Conservation (phyloP, 2,113 vertebrate species). For the Columbina picui region DNA sequence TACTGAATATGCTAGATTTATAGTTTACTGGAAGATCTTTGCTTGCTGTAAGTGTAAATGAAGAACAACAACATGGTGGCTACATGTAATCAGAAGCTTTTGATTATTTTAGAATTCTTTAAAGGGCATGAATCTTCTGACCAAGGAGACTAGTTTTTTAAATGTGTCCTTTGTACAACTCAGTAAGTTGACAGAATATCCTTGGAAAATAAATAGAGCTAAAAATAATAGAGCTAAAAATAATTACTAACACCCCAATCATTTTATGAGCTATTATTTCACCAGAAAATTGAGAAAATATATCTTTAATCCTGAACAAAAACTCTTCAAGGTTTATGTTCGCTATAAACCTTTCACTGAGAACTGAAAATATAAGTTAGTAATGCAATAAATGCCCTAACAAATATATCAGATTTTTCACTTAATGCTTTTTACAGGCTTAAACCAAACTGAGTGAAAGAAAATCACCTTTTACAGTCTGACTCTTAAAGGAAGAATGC, state of each 20-base stretch:
- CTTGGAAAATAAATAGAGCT: slow-evolving; percentile 47
- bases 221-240: slow-evolving; percentile 74
- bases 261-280: slow-evolving; percentile 72
- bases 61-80: not conserved
- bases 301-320: slow-evolving; percentile 75
- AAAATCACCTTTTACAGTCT: slow-evolving; percentile 80
- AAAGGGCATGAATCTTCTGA: slow-evolving; percentile 31
- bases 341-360: slow-evolving; percentile 78
- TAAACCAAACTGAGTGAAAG: slow-evolving; percentile 78
- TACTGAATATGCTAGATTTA: not conserved
- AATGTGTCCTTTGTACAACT: not conserved
- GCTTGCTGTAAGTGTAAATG: not conserved
- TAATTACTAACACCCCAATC: slow-evolving; percentile 56
- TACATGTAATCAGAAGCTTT: slow-evolving; percentile 1
- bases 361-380: slow-evolving; percentile 81
- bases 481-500: slow-evolving; percentile 77
- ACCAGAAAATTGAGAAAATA: slow-evolving; percentile 60
- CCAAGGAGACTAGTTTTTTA: not conserved
- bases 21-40: not conserved
- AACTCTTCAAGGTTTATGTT: slow-evolving; percentile 77
- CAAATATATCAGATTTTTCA: slow-evolving; percentile 85
- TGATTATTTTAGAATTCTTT: slow-evolving; percentile 14
- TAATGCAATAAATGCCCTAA: slow-evolving; percentile 80
- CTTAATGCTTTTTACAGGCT: slow-evolving; percentile 85
- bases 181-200: not conserved